Evolutionary conservation across 2,888 invertebrate species (phyloP).

Genomic region (Odontomyia ornata): DNA sequence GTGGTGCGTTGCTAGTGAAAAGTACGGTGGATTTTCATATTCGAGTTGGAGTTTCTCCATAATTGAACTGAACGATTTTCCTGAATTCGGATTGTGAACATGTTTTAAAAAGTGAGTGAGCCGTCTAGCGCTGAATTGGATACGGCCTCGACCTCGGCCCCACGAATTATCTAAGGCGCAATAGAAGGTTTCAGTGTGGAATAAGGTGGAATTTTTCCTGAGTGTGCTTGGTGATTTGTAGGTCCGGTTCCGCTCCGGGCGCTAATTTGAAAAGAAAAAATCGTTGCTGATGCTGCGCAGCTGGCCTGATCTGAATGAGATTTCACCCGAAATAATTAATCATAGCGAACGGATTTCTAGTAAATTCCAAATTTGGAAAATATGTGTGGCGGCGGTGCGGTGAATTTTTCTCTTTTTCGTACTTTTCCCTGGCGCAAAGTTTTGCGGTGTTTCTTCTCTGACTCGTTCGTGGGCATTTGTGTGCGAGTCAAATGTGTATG

Average conservation of each 20-base stretch:
- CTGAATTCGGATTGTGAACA: conserved; percentile 19
- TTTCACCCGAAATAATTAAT: not conserved
- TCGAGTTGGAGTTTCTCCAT: not conserved
- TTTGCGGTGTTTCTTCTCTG: conserved; percentile 38
- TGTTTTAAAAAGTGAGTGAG: conserved; percentile 29
- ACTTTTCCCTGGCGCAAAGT: conserved; percentile 39
- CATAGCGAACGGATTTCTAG: conserved; percentile 13
- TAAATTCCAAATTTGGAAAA: conserved; percentile 43
- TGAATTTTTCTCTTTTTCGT: not conserved
- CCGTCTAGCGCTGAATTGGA: not conserved
- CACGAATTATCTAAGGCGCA: conserved; percentile 12
- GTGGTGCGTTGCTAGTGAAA: not conserved
- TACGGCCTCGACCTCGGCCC: conserved; percentile 12
- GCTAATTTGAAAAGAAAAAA: not conserved
- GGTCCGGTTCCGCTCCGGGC: not conserved
- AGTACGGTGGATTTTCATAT: not conserved
- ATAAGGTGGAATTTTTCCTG: conserved; percentile 15
- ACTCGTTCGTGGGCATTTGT: not conserved
- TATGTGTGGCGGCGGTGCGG: not conserved
- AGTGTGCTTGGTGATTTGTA: conserved; percentile 11
- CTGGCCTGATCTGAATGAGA: not conserved
- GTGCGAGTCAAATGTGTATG: not conserved
- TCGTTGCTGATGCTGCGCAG: too few species aligned
- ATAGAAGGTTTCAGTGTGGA: conserved; percentile 8
- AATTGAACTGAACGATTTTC: not conserved